Percentiles rank a stretch among this genome's conserved stretches.
phyloP scores from a whole-genome alignment of 2,797 vertebrate genomes.

The Stomatorhinus walkeri region DNA sequence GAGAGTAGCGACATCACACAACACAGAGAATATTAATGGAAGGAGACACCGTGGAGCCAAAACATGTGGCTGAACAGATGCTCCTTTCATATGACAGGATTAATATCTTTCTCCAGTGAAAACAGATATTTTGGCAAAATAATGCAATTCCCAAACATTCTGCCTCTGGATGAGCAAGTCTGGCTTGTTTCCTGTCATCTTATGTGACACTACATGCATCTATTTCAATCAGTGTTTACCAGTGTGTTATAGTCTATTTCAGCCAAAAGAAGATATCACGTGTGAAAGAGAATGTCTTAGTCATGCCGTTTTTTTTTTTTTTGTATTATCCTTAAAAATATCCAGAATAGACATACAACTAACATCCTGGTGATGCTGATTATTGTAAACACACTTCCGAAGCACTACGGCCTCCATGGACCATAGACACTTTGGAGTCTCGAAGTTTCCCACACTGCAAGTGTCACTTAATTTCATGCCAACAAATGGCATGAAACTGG shows the following conservation, averaged over 20 bases:
- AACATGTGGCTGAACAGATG: slow-evolving; percentile 18
- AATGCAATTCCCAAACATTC: background rate
- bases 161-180: slow-evolving; percentile 17
- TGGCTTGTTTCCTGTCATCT: background rate
- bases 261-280: background rate
- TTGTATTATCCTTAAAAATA: background rate
- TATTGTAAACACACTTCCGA: background rate
- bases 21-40: background rate
- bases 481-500: background rate
- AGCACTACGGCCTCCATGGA: background rate
- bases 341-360: background rate
- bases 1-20: background rate
- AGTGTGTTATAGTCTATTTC: background rate
- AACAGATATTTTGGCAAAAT: slow-evolving; percentile 12
- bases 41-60: background rate
- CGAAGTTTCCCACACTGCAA: background rate
- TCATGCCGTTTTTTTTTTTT: background rate
- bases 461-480: background rate
- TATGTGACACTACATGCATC: background rate
- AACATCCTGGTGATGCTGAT: background rate
- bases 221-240: background rate
- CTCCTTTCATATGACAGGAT: slow-evolving; percentile 13
- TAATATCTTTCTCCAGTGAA: slow-evolving; percentile 2
- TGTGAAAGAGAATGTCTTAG: background rate
- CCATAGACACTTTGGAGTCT: background rate